These are phyloP conservation scores for Cromileptes altivelis DNA, from an alignment of 2,113 vertebrate species.

Conservation along the genomic window DNA sequence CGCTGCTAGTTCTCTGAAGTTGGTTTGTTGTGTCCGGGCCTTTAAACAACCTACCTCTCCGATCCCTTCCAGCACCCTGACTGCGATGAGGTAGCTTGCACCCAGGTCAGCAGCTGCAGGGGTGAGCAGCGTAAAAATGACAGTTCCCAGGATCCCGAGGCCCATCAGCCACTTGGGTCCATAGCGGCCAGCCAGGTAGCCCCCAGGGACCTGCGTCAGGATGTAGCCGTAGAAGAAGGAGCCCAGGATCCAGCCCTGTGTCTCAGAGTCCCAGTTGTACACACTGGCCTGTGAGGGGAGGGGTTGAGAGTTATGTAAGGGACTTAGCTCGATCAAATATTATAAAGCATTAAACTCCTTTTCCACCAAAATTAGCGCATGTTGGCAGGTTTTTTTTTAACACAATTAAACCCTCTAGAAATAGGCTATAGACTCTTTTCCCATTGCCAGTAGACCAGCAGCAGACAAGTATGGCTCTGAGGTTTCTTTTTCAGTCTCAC, in stretches of 20 bases:
- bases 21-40: too few species aligned
- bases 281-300: constrained; percentile 85
- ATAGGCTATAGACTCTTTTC: too few species aligned
- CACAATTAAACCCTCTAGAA: too few species aligned
- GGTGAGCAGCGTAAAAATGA: constrained; percentile 92
- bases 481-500: too few species aligned
- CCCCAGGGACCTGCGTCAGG: constrained; percentile 95
- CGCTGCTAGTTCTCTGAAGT: too few species aligned
- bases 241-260: constrained; percentile 97
- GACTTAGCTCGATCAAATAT: not conserved
- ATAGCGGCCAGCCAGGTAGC: constrained; percentile 90
- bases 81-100: constrained; percentile 89
- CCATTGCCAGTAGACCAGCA: too few species aligned
- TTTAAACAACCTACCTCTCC: constrained; percentile 89
- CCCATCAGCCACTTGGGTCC: constrained; percentile 94
- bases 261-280: constrained; percentile 94
- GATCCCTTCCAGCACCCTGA: constrained; percentile 93
- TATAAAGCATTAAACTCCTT: too few species aligned
- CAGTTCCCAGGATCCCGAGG: constrained; percentile 90
- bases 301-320: not conserved
- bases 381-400: too few species aligned
- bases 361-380: too few species aligned
- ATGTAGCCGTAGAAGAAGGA: constrained; percentile 99
- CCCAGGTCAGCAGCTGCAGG: constrained; percentile 92
- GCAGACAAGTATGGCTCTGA: too few species aligned